Evolutionary conservation across 2,888 invertebrate genomes (phyloP).

Genomic region (Anticlea derivata): DNA sequence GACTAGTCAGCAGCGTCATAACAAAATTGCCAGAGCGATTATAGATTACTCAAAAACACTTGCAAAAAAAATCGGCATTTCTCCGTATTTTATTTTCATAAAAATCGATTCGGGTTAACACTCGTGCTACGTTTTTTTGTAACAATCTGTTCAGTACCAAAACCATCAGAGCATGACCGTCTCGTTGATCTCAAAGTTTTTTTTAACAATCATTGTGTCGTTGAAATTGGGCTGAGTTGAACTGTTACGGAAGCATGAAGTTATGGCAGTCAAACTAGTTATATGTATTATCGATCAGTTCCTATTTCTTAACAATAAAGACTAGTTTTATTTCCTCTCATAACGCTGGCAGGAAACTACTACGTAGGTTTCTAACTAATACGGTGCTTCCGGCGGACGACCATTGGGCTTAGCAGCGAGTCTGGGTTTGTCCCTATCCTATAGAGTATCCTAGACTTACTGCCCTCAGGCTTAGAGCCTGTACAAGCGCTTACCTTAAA

Average conservation of each 20-base stretch:
- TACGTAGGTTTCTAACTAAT: neutral
- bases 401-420: too few species aligned
- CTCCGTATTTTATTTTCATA: slow-evolving; percentile 5
- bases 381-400: neutral
- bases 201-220: slow-evolving; percentile 42
- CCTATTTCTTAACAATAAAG: too few species aligned
- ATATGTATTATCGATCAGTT: slow-evolving; percentile 20
- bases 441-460: too few species aligned
- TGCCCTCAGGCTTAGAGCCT: too few species aligned
- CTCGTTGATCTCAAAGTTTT: slow-evolving; percentile 35
- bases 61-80: too few species aligned
- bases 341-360: neutral
- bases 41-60: neutral
- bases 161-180: slow-evolving; percentile 43
- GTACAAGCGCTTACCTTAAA: too few species aligned
- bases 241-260: slow-evolving; percentile 51
- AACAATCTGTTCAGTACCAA: slow-evolving; percentile 25
- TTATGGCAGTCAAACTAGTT: slow-evolving; percentile 20
- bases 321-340: slow-evolving; percentile 4
- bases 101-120: slow-evolving; percentile 12
- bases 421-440: too few species aligned
- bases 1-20: too few species aligned
- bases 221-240: slow-evolving; percentile 57
- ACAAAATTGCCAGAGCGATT: neutral
- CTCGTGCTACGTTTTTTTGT: slow-evolving; percentile 3